phyloP scores from a whole-genome alignment of 2,113 vertebrate genomes.

The Colinus virginianus region DNA sequence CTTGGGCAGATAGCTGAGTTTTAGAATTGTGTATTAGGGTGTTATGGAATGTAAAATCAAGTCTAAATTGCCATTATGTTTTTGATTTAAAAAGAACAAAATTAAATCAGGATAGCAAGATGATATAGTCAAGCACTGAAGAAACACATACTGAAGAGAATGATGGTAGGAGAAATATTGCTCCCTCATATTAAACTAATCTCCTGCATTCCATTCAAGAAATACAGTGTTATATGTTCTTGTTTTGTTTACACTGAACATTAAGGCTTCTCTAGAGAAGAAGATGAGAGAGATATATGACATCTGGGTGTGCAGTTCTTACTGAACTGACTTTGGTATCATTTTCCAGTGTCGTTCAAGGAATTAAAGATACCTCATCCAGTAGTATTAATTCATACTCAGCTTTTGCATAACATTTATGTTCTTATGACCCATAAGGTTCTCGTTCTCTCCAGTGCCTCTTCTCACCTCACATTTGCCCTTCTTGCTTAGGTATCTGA shows the following conservation, averaged over 20 bases:
- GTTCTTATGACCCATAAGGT: rapidly evolving
- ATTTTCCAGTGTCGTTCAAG: neutral
- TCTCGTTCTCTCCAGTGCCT: neutral
- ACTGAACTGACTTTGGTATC: neutral
- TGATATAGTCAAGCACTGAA: neutral
- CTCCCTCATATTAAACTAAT: neutral
- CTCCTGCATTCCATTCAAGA: neutral
- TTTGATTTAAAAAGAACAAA: neutral
- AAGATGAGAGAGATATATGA: neutral
- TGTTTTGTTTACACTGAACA: neutral
- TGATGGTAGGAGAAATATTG: neutral
- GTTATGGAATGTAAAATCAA: neutral
- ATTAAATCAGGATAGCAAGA: neutral
- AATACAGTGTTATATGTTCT: neutral
- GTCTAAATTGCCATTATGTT: neutral
- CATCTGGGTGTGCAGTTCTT: neutral
- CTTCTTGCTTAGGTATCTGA: rapidly evolving
- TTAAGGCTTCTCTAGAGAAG: neutral
- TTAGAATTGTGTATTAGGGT: neutral
- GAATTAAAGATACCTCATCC: neutral
- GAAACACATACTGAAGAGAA: neutral
- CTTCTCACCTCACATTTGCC: neutral
- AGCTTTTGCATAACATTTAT: neutral
- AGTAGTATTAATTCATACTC: neutral
- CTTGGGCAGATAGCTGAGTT: neutral